Base-by-base conservation (phyloP, 1,140 invertebrate species). In the Hyphantria cunea region DNA sequence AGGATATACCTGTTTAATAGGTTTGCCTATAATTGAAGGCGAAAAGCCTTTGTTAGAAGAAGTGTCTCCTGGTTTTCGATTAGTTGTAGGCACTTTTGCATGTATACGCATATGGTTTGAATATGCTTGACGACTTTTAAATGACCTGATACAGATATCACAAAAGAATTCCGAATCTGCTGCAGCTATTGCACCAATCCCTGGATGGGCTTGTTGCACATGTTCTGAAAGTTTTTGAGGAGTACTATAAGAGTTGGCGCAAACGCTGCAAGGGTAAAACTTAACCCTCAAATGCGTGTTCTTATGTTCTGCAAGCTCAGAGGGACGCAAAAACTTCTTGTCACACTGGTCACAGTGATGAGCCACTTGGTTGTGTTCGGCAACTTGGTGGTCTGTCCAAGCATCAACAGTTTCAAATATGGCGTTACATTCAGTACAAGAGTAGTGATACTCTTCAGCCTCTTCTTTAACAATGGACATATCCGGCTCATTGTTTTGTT, bases 221-320 rank as follows among this genome's bases (percentile, higher is more conserved):
- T 94, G 93, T 9, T 92, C 87, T 14, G 92, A 90, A 5, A 94
- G 74, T 12, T 92, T 90, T 33, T 91, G 86, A 0, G 92, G 88
- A n/a, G 92, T 93, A 60, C 92, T 93, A 67, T 93, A 94, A 47
- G 93, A 93, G 58, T 92, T 92, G 0, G 91, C 82, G 60, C 93
- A 94, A 32, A 93, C 84, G 4, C 88, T 92, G 56, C 93, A 94
- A 0, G 93, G 92, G 56, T 93, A 94, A 15, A 94, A 92, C 70
- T 94, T 94, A 1, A 94, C 89, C 67, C 94, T 93, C 15, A 94
- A 84, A 80, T 95, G 94, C 0, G 93, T 89, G 68, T 93, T 94
- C 44, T 93, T 93, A 70, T 95, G 94, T 64, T 94, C 93, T 0
- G 91, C 90, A 5, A 94, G 80, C 55, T 94, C 93, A 0, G 83